A percentile compares a stretch with the other conserved stretches of the same genome.
Conservation (phyloP, 2,888 invertebrate genomes). For the Melanargia galathea region DNA sequence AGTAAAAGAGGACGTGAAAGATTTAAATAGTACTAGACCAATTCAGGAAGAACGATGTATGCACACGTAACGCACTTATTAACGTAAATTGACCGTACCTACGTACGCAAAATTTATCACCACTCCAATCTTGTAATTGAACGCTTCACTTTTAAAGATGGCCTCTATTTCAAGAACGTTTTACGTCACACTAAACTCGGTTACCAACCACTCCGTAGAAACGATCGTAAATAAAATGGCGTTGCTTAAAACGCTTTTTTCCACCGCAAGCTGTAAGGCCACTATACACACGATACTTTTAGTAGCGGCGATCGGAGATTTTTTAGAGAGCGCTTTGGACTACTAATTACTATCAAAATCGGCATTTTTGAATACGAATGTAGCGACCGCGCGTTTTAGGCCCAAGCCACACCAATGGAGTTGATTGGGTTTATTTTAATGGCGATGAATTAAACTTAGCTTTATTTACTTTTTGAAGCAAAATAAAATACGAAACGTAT, state of each 20-base stretch:
- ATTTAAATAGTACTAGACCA: not conserved
- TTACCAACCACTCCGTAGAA: conserved; percentile 51
- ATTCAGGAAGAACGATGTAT: not conserved
- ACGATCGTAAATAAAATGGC: conserved; percentile 57
- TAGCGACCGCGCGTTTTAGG: too few relatives aligned
- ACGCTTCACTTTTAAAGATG: conserved; percentile 27
- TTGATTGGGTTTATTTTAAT: too few relatives aligned
- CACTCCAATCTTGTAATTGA: conserved; percentile 33
- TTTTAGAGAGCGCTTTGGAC: too few relatives aligned
- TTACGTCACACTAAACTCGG: conserved; percentile 52
- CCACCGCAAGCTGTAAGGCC: conserved; percentile 5
- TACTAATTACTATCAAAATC: too few relatives aligned
- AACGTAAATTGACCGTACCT: conserved; percentile 1
- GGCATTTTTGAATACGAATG: too few relatives aligned
- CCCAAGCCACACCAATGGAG: too few relatives aligned
- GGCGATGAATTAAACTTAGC: too few relatives aligned
- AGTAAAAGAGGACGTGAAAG: not conserved
- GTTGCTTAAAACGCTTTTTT: conserved; percentile 54
- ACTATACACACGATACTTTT: not conserved
- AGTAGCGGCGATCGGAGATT: too few relatives aligned
- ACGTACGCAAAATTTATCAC: conserved; percentile 26
- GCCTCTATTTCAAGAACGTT: conserved; percentile 34
- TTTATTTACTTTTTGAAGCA: too few relatives aligned
- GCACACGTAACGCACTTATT: not conserved
- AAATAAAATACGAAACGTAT: too few relatives aligned